Evolutionary conservation across 2,797 vertebrate species (phyloP).

Genomic region (Hydrolagus colliei): DNA sequence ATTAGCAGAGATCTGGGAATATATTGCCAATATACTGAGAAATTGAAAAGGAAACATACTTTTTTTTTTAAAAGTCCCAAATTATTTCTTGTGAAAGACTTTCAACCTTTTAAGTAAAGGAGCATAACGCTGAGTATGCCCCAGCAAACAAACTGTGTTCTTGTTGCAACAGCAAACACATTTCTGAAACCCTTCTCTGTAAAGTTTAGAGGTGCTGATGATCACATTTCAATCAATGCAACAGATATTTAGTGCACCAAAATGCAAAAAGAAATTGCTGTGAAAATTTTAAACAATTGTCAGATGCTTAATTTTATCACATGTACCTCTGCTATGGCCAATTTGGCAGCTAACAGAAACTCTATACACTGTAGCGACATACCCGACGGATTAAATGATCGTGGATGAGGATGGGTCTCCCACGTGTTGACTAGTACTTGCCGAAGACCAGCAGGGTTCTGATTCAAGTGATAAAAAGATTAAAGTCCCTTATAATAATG

Average conservation of each 20-base stretch:
- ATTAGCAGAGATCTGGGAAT: background rate
- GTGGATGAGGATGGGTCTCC: conserved; percentile 97
- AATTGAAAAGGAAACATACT: background rate
- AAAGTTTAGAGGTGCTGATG: background rate
- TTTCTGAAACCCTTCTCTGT: background rate
- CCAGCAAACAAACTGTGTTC: background rate
- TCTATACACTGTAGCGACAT: conserved; percentile 49
- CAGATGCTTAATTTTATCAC: conserved; percentile 27
- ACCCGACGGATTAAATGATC: conserved; percentile 96
- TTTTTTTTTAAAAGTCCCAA: background rate
- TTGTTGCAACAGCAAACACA: background rate
- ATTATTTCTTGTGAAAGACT: background rate
- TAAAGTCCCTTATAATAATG: conserved; percentile 31
- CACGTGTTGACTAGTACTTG: conserved; percentile 98
- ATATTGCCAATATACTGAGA: background rate
- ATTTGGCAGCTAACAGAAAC: conserved; percentile 29
- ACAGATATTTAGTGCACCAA: background rate
- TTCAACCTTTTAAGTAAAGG: background rate
- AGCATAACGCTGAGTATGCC: background rate
- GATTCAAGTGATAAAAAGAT: conserved; percentile 41
- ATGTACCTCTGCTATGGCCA: conserved; percentile 26
- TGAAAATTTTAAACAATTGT: background rate
- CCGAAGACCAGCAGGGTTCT: conserved; percentile 84
- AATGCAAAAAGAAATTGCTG: background rate
- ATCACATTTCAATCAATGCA: background rate